These are phyloP conservation scores for Rhabdomys pumilio DNA, from an alignment of 2,797 vertebrate genomes.

Conservation along the genomic window DNA sequence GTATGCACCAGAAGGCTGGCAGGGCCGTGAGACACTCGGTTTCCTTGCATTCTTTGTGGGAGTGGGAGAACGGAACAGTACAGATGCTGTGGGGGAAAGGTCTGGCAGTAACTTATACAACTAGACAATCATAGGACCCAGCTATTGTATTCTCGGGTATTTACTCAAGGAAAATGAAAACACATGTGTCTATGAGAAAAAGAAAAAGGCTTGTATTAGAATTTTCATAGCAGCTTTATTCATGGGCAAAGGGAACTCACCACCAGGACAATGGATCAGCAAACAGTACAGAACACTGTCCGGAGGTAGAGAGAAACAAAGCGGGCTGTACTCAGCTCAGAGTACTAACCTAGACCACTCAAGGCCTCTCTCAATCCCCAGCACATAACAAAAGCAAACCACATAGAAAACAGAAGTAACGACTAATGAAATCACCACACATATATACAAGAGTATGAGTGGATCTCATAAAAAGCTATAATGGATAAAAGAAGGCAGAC, in stretches of 20 bases:
- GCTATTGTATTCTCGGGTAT: constrained; percentile 21
- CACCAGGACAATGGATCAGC: not conserved
- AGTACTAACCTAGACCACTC: not conserved
- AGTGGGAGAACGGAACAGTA: not conserved
- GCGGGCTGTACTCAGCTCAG: not conserved
- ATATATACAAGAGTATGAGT: not conserved
- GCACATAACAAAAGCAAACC: not conserved
- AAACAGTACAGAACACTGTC: not conserved
- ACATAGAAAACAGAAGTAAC: not conserved
- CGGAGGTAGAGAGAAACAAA: not conserved
- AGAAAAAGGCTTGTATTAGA: not conserved
- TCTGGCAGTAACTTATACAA: constrained; percentile 29
- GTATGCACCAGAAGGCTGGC: not conserved
- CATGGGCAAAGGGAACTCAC: constrained; percentile 35
- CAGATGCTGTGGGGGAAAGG: not conserved
- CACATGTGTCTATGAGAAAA: constrained; percentile 34
- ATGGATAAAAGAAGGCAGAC: not conserved
- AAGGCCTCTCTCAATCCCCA: not conserved
- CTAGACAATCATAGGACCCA: constrained; percentile 1
- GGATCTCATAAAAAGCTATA: not conserved
- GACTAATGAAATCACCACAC: not conserved
- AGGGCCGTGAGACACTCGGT: not conserved
- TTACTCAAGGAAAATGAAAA: constrained; percentile 73
- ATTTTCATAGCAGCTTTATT: constrained; percentile 15
- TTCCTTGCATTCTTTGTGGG: not conserved